These are phyloP conservation scores for Lampris incognitus DNA, from an alignment of 2,113 vertebrate genomes.

Conservation along the genomic window DNA sequence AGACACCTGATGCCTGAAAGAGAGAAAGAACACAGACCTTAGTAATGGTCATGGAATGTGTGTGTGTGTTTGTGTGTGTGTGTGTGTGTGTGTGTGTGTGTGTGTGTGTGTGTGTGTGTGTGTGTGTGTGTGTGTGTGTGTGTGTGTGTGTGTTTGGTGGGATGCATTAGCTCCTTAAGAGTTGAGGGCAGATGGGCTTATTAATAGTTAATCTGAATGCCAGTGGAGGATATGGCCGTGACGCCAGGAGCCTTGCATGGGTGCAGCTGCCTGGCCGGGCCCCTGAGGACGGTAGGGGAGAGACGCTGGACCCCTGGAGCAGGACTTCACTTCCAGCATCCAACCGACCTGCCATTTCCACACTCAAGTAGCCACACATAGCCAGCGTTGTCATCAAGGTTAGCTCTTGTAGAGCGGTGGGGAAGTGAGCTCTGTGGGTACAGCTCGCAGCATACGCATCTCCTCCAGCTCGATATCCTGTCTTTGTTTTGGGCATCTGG, in stretches of 20 bases:
- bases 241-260: conserved; percentile 20
- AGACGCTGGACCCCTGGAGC: not conserved
- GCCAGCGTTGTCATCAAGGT: conserved; percentile 49
- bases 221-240: conserved; percentile 37
- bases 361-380: conserved; percentile 25
- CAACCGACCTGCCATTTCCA: not conserved
- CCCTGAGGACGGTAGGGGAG: not conserved
- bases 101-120: not conserved
- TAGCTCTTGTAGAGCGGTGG: conserved; percentile 7
- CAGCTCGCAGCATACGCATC: no score
- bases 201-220: conserved; percentile 60
- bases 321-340: no score
- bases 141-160: not conserved
- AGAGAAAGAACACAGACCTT: not conserved
- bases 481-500: no score
- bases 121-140: not conserved
- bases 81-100: not conserved
- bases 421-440: no score
- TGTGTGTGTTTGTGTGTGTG: not conserved
- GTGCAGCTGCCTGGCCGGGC: conserved; percentile 49
- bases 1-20: not conserved
- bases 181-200: conserved; percentile 44
- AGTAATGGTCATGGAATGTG: not conserved
- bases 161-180: conserved; percentile 1
- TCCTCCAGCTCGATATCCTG: no score